Base-by-base conservation (phyloP, 2,797 vertebrate species). In the Falco columbarius region DNA sequence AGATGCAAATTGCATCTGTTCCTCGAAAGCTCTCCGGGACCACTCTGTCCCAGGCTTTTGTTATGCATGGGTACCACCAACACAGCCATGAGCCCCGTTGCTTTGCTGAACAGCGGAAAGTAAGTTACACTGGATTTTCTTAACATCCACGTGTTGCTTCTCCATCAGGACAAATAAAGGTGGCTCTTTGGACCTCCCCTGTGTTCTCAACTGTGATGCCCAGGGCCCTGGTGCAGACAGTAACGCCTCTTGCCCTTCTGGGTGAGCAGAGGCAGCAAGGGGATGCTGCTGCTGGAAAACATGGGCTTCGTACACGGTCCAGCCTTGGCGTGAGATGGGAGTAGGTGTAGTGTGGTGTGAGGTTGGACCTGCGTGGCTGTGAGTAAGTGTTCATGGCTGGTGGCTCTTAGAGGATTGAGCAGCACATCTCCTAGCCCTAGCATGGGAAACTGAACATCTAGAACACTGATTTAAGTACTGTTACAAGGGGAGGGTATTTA, bases 301-400 rank as follows among this genome's bases (percentile, higher is more conserved):
- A 5, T 0, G 3, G 51, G 42, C 42, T 73, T 12, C 14, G 11
- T 8, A 18, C 47, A 6, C 4, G 3, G 27, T 2, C 29, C 32
- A 9, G 14, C 34, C 68, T 13, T 2, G 3, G 73, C 7, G 56
- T 42, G 4, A 36, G 32, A 1, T 1, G 9, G 58, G 79, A 75
- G 62, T 4, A 51, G 65, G 55, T 30, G 58, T 3, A 4, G 19
- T 0, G 4, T 13, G 49, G 58, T 7, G 44, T 22, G 8, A 40
- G 56, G 9, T 11, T 3, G 76, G 56, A 38, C 20, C 71, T 24
- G 24, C 0, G 2, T 9, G 40, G 62, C 72, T 73, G 62, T 22
- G 56, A 26, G 58, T 7, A 10, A 46, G 24, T 11, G 19, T 6
- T 62, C 7, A 0, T 30, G 66, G 44, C 83, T 40, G 49, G 10